Conservation (phyloP, 2,888 invertebrate species). For the Cremastinae sp. region DNA sequence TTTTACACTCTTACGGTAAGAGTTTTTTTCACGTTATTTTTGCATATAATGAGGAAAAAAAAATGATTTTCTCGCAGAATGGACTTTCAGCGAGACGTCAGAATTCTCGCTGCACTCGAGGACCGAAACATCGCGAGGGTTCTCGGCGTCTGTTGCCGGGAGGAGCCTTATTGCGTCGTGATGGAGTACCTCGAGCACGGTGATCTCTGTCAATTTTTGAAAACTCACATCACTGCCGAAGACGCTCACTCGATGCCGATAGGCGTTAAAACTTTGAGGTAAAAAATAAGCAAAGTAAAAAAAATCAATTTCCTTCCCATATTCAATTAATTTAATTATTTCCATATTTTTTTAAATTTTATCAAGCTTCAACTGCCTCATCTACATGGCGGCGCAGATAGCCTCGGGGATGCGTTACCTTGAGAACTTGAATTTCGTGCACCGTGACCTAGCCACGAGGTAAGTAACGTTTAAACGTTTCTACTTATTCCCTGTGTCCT, state of each 20-base stretch:
- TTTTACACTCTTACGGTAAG: no score
- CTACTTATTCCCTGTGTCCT: not conserved
- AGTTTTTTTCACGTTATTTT: no score
- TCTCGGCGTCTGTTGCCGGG: constrained; percentile 87
- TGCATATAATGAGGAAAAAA: not conserved
- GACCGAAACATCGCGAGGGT: constrained; percentile 89
- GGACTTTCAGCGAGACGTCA: constrained; percentile 93
- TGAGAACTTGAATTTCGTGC: constrained; percentile 93
- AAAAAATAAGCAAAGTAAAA: constrained; percentile 52
- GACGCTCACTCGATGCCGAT: constrained; percentile 83
- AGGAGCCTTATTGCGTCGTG: constrained; percentile 90
- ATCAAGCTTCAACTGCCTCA: constrained; percentile 88
- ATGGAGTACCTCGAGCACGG: constrained; percentile 92
- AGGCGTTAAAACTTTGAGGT: constrained; percentile 85
- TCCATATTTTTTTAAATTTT: no score
- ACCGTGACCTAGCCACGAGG: constrained; percentile 93
- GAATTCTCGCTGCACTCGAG: constrained; percentile 90
- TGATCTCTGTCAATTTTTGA: constrained; percentile 90
- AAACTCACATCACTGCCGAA: constrained; percentile 85
- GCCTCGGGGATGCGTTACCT: constrained; percentile 95
- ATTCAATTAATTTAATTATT: no score
- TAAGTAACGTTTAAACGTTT: constrained; percentile 71
- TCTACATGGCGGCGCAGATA: constrained; percentile 92
- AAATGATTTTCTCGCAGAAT: constrained; percentile 81
- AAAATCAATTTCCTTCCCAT: no score